These are phyloP conservation scores for Neodiprion pinetum DNA, from an alignment of 1,140 invertebrate genomes.

Conservation along the genomic window DNA sequence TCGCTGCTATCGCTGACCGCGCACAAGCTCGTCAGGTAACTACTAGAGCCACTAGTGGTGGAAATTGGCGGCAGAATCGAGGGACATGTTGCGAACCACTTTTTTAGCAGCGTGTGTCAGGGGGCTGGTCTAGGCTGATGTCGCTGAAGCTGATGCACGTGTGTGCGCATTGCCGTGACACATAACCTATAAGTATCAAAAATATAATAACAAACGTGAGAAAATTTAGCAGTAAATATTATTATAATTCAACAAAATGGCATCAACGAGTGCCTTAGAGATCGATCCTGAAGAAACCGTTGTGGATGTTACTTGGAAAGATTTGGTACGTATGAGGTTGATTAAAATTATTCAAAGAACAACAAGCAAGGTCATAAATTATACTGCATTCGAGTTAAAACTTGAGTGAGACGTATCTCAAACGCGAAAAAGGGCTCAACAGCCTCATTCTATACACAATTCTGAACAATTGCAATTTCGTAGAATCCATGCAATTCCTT, in stretches of 20 bases:
- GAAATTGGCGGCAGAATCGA: too few species aligned
- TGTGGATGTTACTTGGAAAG: conserved; percentile 64
- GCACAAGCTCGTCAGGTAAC: too few species aligned
- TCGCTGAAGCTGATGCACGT: too few species aligned
- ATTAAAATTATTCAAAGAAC: conserved; percentile 3
- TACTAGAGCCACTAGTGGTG: too few species aligned
- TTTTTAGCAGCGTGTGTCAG: too few species aligned
- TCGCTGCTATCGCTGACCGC: too few species aligned
- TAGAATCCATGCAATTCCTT: conserved; percentile 14
- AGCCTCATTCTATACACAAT: conserved; percentile 22
- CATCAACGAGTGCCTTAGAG: not conserved
- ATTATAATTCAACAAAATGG: not conserved
- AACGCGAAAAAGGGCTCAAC: not conserved
- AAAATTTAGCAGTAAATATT: too few species aligned
- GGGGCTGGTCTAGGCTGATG: too few species aligned
- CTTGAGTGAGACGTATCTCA: not conserved
- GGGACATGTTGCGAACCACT: too few species aligned
- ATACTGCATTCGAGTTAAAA: conserved; percentile 18
- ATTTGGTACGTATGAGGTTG: conserved; percentile 61
- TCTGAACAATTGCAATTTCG: conserved; percentile 12
- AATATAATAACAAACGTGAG: too few species aligned
- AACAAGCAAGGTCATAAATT: conserved; percentile 9
- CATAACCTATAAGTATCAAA: too few species aligned
- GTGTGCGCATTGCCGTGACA: too few species aligned
- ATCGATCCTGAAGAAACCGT: conserved; percentile 41